These are phyloP conservation scores for Standfussiana lucernea DNA, from an alignment of 2,888 invertebrate species.

Conservation along the genomic window DNA sequence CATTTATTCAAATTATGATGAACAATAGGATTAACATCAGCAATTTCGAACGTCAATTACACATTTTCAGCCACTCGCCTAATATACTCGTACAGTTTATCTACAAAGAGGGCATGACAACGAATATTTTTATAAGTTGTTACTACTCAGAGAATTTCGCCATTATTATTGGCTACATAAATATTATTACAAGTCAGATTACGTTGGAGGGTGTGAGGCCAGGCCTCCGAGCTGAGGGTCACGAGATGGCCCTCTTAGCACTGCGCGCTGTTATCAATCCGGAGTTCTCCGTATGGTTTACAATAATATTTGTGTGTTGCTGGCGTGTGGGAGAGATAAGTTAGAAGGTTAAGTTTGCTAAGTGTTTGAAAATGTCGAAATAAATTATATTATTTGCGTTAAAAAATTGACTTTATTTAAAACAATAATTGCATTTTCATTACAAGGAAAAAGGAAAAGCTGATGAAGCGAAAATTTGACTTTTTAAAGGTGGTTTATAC, in stretches of 20 bases:
- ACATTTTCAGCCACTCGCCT: too few relatives aligned
- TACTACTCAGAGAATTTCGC: constrained; percentile 30
- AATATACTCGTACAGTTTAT: not conserved
- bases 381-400: not conserved
- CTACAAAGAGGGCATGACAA: constrained; percentile 12
- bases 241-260: constrained; percentile 45
- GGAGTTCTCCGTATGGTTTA: constrained; percentile 47
- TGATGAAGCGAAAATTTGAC: not conserved
- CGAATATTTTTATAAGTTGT: constrained; percentile 24
- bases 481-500: not conserved
- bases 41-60: too few relatives aligned
- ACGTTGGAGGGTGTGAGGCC: constrained; percentile 65
- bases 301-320: constrained; percentile 57
- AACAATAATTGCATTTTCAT: not conserved
- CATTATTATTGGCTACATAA: constrained; percentile 17
- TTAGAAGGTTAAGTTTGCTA: constrained; percentile 24
- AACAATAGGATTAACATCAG: too few relatives aligned
- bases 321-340: constrained; percentile 5
- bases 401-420: too few relatives aligned
- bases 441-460: not conserved
- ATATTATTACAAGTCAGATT: constrained; percentile 38
- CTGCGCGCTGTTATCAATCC: constrained; percentile 37
- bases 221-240: constrained; percentile 63
- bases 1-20: too few relatives aligned
- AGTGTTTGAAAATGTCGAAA: not conserved